These are phyloP conservation scores for Ptyas mucosa DNA, from an alignment of 2,113 vertebrate species.

Conservation along the genomic window DNA sequence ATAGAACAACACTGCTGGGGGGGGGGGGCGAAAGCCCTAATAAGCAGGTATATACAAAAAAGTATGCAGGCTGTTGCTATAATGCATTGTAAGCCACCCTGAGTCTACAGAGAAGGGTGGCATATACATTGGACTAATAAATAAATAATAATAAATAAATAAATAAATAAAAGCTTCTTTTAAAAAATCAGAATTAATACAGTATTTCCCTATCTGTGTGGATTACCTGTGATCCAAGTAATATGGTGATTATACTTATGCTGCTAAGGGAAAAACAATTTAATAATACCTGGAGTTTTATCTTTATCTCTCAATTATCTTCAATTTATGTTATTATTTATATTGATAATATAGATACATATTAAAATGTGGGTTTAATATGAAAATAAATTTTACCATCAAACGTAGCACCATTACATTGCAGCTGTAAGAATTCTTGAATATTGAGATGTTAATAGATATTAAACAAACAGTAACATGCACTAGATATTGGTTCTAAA, in stretches of 20 bases:
- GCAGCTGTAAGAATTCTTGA: background rate
- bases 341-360: background rate
- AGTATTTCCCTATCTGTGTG: background rate
- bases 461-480: background rate
- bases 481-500: background rate
- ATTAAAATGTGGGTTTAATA: background rate
- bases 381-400: background rate
- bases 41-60: no score
- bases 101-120: no score
- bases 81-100: no score
- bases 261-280: background rate
- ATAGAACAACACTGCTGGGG: no score
- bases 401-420: background rate
- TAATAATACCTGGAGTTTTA: background rate
- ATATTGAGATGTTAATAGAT: background rate
- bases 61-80: no score
- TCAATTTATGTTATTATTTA: background rate
- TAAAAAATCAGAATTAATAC: background rate
- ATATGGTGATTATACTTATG: background rate
- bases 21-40: no score
- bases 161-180: background rate
- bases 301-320: background rate
- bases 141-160: no score
- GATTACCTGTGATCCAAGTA: background rate
- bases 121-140: no score